A percentile compares a stretch with the other conserved stretches of the same genome.
These are phyloP conservation scores for Corythornis leucogaster DNA, from an alignment of 2,797 vertebrate genomes.

Conservation along the genomic window DNA sequence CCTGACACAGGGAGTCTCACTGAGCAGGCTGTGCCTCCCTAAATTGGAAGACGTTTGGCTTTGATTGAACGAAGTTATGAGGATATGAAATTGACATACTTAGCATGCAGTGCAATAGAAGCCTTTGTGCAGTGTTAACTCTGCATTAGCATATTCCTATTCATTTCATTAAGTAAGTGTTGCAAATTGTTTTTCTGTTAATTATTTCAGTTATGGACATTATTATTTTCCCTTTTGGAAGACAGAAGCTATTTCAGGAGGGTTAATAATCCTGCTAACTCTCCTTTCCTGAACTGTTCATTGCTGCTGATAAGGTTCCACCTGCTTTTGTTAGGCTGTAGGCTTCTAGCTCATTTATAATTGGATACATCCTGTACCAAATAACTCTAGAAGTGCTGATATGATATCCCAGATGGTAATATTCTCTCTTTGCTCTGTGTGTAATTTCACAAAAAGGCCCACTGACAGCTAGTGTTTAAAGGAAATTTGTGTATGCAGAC, in stretches of 20 bases:
- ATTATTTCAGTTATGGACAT: conserved; percentile 69
- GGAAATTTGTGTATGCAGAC: conserved; percentile 28
- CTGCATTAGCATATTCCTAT: conserved; percentile 62
- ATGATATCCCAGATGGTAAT: conserved; percentile 64
- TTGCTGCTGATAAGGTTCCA: conserved; percentile 57
- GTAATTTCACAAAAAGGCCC: conserved; percentile 57
- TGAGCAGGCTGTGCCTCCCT: not conserved
- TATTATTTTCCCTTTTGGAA: conserved; percentile 63
- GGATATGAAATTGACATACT: conserved; percentile 3
- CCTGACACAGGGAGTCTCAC: not conserved
- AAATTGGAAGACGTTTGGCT: conserved; percentile 36
- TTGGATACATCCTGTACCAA: conserved; percentile 65
- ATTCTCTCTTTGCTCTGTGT: conserved; percentile 32
- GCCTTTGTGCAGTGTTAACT: conserved; percentile 28
- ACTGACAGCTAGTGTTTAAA: conserved; percentile 55
- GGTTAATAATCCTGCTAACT: conserved; percentile 61
- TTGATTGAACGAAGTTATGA: conserved; percentile 46
- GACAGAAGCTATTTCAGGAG: conserved; percentile 45
- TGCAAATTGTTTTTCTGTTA: conserved; percentile 67
- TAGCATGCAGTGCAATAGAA: conserved; percentile 16
- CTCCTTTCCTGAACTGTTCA: conserved; percentile 24
- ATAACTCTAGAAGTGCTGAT: conserved; percentile 61
- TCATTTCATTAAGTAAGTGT: conserved; percentile 63
- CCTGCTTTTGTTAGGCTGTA: conserved; percentile 58
- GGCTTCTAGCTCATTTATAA: conserved; percentile 61